Evolutionary conservation across 1,140 invertebrate species (phyloP).

Genomic region (Zaprionus vittiger): DNA sequence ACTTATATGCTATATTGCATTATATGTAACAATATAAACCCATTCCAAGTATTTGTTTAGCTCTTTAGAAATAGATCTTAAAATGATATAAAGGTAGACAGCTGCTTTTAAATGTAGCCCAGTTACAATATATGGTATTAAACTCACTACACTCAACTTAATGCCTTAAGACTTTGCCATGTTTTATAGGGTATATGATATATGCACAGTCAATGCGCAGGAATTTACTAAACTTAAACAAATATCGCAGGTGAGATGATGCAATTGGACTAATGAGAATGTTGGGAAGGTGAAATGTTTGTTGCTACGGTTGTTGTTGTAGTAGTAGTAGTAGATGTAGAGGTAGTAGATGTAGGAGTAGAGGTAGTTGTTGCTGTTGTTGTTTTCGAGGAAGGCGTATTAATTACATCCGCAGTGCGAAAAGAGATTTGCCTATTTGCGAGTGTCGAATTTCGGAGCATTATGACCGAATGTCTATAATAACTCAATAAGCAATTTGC

Average conservation of each 20-base stretch:
- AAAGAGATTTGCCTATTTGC: slow-evolving; percentile 29
- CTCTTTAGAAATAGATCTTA: too few species aligned
- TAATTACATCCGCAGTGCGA: slow-evolving; percentile 42
- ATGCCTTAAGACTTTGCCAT: background rate
- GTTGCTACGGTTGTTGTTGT: background rate
- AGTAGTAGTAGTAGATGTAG: background rate
- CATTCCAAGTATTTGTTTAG: too few species aligned
- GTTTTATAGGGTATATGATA: slow-evolving; percentile 11
- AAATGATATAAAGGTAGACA: too few species aligned
- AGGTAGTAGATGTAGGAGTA: background rate
- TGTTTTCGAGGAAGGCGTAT: slow-evolving; percentile 8
- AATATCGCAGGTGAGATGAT: slow-evolving; percentile 15
- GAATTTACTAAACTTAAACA: slow-evolving; percentile 19
- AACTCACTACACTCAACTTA: background rate
- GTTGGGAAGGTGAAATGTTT: slow-evolving; percentile 5
- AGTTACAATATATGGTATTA: background rate
- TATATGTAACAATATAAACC: too few species aligned
- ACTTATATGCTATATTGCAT: too few species aligned
- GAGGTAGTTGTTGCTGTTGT: background rate
- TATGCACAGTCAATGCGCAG: slow-evolving; percentile 16
- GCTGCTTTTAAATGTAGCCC: too few species aligned
- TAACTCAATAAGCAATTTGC: slow-evolving; percentile 61
- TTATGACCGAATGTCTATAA: slow-evolving; percentile 45
- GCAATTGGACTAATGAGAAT: slow-evolving; percentile 23
- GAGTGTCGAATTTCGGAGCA: slow-evolving; percentile 43